A percentile compares a stretch with the other conserved stretches of the same genome.
phyloP scores from a whole-genome alignment of 2,113 vertebrate genomes.

The Ciconia maguari region DNA sequence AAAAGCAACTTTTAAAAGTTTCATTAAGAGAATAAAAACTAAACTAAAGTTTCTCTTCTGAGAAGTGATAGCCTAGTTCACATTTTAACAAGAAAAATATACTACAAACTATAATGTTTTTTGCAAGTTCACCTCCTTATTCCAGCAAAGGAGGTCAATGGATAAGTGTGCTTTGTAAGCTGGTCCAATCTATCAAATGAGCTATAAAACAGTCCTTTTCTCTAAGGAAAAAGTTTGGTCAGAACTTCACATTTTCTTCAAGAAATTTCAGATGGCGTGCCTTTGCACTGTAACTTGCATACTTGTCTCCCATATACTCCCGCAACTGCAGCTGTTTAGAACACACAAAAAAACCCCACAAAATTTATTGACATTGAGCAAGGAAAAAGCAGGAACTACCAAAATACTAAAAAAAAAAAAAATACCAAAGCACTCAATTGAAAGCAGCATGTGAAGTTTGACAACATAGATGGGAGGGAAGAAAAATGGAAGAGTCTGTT shows the following conservation, averaged over 20 bases:
- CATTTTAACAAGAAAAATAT: constrained; percentile 30
- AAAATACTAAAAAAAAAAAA: neutral
- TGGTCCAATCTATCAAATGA: neutral
- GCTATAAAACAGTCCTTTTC: constrained; percentile 16
- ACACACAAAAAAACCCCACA: neutral
- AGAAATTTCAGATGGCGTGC: constrained; percentile 94
- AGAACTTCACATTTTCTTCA: constrained; percentile 86
- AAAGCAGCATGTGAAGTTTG: neutral
- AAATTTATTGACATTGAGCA: neutral
- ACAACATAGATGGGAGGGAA: neutral
- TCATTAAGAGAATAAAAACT: neutral
- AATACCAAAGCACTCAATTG: neutral
- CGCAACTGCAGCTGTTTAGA: constrained; percentile 78
- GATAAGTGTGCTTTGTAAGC: neutral
- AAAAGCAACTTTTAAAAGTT: neutral
- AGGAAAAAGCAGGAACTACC: neutral
- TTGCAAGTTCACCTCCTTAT: neutral
- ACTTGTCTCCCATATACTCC: constrained; percentile 89
- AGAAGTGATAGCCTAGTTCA: neutral
- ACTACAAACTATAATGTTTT: neutral
- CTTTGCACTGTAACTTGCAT: constrained; percentile 84
- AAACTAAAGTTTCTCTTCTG: constrained; percentile 8
- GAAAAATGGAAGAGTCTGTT: neutral
- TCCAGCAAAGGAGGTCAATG: neutral
- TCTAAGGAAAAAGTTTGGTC: constrained; percentile 7